A percentile compares a stretch with the other conserved stretches of the same genome.
These are phyloP conservation scores for Syngnathus typhle DNA, from an alignment of 2,113 vertebrate species.

Conservation along the genomic window DNA sequence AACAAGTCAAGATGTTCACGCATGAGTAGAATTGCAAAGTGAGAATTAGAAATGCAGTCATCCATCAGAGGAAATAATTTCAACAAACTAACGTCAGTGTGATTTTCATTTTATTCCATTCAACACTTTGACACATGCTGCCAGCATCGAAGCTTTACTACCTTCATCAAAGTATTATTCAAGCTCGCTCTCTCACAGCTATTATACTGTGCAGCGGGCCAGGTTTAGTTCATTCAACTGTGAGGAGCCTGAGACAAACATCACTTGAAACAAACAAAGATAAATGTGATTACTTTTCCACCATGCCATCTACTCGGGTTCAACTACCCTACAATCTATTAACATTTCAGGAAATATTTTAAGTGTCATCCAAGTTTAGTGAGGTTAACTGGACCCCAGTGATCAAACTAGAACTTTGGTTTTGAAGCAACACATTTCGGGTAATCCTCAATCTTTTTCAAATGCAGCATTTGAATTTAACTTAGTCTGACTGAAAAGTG, in stretches of 20 bases:
- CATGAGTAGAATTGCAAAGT: neutral
- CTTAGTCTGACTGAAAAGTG: slow-evolving; percentile 13
- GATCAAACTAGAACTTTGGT: too few species aligned
- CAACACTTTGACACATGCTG: neutral
- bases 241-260: too few species aligned
- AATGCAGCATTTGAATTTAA: neutral
- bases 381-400: too few species aligned
- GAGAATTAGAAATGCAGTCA: neutral
- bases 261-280: too few species aligned
- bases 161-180: neutral
- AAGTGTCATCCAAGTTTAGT: too few species aligned
- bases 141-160: neutral
- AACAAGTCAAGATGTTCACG: neutral
- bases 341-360: too few species aligned
- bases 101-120: neutral
- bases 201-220: too few species aligned
- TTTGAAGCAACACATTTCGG: neutral
- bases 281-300: too few species aligned
- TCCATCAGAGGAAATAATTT: neutral
- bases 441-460: neutral
- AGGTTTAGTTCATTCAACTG: too few species aligned
- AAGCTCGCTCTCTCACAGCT: neutral
- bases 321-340: too few species aligned
- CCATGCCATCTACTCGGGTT: too few species aligned
- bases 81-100: too few species aligned